Evolutionary conservation across 2,113 vertebrate genomes (phyloP), one percentile per base, ranked within the genome.

Genomic region (Poecile atricapillus): DNA sequence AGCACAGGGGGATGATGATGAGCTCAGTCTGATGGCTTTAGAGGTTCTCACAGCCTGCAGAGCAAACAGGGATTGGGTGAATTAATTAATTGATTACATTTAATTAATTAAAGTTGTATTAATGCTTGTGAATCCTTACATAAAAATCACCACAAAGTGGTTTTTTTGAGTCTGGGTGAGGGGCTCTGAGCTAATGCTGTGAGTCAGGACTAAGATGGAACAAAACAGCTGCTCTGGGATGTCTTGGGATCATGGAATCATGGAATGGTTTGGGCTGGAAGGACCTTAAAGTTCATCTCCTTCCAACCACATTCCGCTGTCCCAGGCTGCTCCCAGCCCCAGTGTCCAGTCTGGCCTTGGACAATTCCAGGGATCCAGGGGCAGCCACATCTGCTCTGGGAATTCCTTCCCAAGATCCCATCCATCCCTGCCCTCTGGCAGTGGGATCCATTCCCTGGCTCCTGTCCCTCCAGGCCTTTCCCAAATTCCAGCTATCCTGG

Each of bases 201-300:
- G 1, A 77, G 65, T 18, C 59, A 24, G n/a, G 50, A 19, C 50
- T 31, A 1, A 16, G 43, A 15, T 13, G 15, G 24, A 56, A 8
- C 33, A n/a, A 35, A 76, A 30, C 31, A 69, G 55, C 52, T 59
- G 21, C 59, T 82, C 47, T 2, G 17, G 78, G 31, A 31, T 84
- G 17, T 37, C 41, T 46, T 53, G 63, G 63, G 63, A 31, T 55
- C 50, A 24, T 31, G 25, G 43, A 65, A n/a, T 58, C 6, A 1
- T 41, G 53, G 63, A 55, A 62, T 53, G 28, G 44, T 68, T 60
- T 37, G 53, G 62, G 31, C 15, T 33, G 46, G 33, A n/a, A 35
- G 50, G 24, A 39, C 28, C 31, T 69, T 13, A 44, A 23, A 60
- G 9, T 19, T 37, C 52, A 20, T 39, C 47, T 30, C 0, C 0